phyloP scores from a whole-genome alignment of 2,888 invertebrate genomes.

The Hemistola chrysoprasaria region DNA sequence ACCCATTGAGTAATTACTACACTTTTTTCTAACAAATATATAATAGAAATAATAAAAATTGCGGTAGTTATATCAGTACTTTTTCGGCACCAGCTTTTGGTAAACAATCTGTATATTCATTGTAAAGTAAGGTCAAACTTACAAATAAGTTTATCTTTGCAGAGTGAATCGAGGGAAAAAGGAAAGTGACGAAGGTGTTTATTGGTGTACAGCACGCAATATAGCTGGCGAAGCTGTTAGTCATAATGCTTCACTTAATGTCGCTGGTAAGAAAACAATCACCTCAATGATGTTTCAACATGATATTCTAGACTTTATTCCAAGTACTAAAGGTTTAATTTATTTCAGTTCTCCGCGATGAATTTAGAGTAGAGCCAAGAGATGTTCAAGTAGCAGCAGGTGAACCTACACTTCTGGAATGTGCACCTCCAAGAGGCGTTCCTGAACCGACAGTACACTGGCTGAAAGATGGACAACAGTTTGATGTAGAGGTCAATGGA shows the following conservation, averaged over 20 bases:
- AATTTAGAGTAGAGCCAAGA: slow-evolving; percentile 95
- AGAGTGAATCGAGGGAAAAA: slow-evolving; percentile 96
- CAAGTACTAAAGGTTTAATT: no score
- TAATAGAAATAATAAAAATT: no score
- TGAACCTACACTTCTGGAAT: slow-evolving; percentile 95
- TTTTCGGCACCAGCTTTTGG: no score
- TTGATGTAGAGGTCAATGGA: slow-evolving; percentile 84
- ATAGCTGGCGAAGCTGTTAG: slow-evolving; percentile 93
- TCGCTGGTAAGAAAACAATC: slow-evolving; percentile 87
- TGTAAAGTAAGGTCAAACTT: neutral
- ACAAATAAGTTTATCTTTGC: slow-evolving; percentile 26
- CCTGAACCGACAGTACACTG: slow-evolving; percentile 97
- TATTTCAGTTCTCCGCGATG: slow-evolving; percentile 93
- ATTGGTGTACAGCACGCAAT: slow-evolving; percentile 98
- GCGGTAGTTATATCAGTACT: no score
- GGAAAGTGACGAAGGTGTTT: slow-evolving; percentile 96
- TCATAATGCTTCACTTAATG: slow-evolving; percentile 96
- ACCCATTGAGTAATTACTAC: no score
- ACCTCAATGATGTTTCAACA: no score
- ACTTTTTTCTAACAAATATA: no score
- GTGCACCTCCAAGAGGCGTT: slow-evolving; percentile 96
- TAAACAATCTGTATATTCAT: no score
- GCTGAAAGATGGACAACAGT: slow-evolving; percentile 88
- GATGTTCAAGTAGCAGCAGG: slow-evolving; percentile 96
- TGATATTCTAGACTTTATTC: no score